Base-by-base conservation (phyloP, 2,797 vertebrate genomes). In the Eulemur coronatus region DNA sequence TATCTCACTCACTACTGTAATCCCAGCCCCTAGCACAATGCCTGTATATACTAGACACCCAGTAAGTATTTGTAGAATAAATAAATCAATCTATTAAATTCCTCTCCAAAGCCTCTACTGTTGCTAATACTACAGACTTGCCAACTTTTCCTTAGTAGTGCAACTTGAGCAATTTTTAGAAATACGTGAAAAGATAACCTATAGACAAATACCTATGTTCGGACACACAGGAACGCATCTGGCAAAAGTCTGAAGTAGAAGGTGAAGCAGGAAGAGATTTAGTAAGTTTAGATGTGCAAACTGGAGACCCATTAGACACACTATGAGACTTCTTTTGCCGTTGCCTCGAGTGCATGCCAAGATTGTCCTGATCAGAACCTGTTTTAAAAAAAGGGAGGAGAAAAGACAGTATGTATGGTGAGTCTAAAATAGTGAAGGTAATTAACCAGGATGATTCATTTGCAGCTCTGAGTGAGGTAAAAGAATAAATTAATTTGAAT, bases 291-390 rank as follows among this genome's bases (percentile, higher is more conserved):
- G 91, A 95, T 8, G 90, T 81, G 87, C 92, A 91, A 75, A 72
- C 73, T 78, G 90, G 80, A 91, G 89, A 86, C 63, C 91, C 59
- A 7, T 57, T 97, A 72, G 87, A 43, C 15, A 76, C 17, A 65
- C 35, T 67, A 0, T 55, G 96, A 87, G 63, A 57, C 96, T 96
- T 98, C 82, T 97, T 98, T 57, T 98, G 98, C 48, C 24, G 96
- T 85, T 98, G 97, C 22, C 93, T 67, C 3, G 96, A 96, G 92
- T 94, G 98, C 38, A 52, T 14, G 70, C 63, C 86, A 15, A 48
- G 86, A 95, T 93, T 97, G 92, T 98, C 98, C 80, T 76, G 96
- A 67, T 99, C 98, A 94, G 98, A 98, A 98, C 94, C 98, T 99
- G 91, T 38, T 86, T 63, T 59, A 82, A 63, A 55, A 26, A 41